Evolutionary conservation across 2,888 invertebrate genomes (phyloP), one percentile per base, ranked within the genome.

Genomic region (Andrena bucephala): DNA sequence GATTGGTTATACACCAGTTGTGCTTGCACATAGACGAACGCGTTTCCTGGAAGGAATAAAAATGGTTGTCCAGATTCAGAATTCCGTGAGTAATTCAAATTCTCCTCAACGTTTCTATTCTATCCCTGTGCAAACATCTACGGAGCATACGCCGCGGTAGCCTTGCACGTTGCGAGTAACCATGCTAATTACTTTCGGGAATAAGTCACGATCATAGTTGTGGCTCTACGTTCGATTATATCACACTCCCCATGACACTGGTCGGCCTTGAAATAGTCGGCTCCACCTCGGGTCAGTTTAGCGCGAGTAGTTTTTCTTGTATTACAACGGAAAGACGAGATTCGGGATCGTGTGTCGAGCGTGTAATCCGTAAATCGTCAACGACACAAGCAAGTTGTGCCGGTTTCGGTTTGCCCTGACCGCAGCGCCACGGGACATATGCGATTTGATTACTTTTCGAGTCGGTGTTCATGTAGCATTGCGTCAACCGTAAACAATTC

Each of bases 401-500:
- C 50, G 54, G 54, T 42, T 3, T 27, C 31, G 20, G 10, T 67
- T 70, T 16, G 42, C 66, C n/a, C 42, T 42, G 42, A 42, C 42
- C 13, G 10, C 59, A 76, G 50, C 65, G 52, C 42, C 31, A 20
- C 42, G 27, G 13, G 50, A 31, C 16, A 31, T 74, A 7, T 5
- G 27, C 20, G 16, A 65, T 57, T 13, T 50, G n/a, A 70, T 62
- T 33, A 57, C 48, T 68, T 68, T 50, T 69, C n/a, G 48, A 76
- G 8, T 10, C 36, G 20, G 59, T 7, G 69, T 77, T 76, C 72
- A 8, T 10, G 16, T 10, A 68, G 63, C 33, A 72, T 86, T 84
- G 75, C 84, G 78, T 84, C 84, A 81, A 76, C 63, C 42, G 24
- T 60, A 66, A 85, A 79, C 69, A 72, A 86, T 86, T 84, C 8